These are phyloP conservation scores for Nycticorax nycticorax DNA, from an alignment of 2,113 vertebrate genomes.

Conservation along the genomic window DNA sequence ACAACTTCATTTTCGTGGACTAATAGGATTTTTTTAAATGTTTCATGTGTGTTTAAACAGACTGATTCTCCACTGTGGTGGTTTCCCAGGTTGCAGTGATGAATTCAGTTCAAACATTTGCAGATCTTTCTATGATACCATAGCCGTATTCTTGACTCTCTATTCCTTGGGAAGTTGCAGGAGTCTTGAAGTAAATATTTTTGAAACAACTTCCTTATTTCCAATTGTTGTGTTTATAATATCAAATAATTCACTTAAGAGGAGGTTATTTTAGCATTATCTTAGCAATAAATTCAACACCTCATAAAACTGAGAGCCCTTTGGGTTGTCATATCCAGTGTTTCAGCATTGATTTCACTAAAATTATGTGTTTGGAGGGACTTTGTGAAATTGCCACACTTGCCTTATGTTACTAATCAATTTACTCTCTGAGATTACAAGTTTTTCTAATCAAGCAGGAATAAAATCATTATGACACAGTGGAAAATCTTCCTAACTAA, in stretches of 20 bases:
- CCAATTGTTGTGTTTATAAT: constrained; percentile 23
- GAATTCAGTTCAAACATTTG: not conserved
- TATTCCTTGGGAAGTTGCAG: constrained; percentile 1
- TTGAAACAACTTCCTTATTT: constrained; percentile 45
- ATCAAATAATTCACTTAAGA: constrained; percentile 28
- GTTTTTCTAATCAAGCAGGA: constrained; percentile 32
- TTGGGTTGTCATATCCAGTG: constrained; percentile 44
- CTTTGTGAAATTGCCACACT: constrained; percentile 35
- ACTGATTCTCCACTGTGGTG: not conserved
- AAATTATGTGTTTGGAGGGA: constrained; percentile 57
- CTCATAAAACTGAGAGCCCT: constrained; percentile 41
- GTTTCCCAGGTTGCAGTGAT: not conserved
- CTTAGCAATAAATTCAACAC: constrained; percentile 23
- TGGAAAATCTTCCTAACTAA: constrained; percentile 35
- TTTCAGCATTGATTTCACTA: constrained; percentile 55
- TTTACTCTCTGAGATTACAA: constrained; percentile 19
- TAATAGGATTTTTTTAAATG: not conserved
- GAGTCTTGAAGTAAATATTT: constrained; percentile 53
- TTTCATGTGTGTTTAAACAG: not conserved
- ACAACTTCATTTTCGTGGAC: not conserved
- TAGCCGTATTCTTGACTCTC: not conserved
- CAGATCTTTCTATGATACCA: not conserved
- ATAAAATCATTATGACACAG: not conserved
- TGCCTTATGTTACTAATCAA: constrained; percentile 41
- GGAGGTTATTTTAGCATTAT: constrained; percentile 31